Percentiles rank a stretch among this genome's conserved stretches.
Evolutionary conservation across 2,797 vertebrate species (phyloP).

Genomic region (Centropyge bicolor): DNA sequence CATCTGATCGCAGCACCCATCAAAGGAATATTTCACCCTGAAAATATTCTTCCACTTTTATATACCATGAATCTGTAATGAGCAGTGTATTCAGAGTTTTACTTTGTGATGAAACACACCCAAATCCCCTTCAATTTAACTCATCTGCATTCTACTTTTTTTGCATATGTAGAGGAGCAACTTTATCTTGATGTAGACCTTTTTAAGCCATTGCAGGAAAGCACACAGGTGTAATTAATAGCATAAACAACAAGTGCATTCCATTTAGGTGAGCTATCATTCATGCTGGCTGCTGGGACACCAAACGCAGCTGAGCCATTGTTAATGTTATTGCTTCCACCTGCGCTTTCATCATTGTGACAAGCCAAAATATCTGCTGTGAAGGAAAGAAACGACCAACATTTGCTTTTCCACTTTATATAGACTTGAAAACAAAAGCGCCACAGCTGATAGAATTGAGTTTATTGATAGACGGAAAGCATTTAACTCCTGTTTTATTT

Average conservation of each 20-base stretch:
- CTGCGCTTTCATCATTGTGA: slow-evolving; percentile 1
- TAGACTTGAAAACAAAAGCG: not conserved
- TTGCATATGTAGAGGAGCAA: not conserved
- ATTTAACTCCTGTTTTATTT: not conserved
- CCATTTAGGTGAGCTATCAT: slow-evolving; percentile 3
- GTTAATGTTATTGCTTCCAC: slow-evolving; percentile 13
- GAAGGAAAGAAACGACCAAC: not conserved
- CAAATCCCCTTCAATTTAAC: not conserved
- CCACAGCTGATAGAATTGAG: not conserved
- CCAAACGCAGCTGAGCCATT: not conserved
- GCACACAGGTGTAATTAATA: not conserved
- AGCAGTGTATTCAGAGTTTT: slow-evolving; percentile 3
- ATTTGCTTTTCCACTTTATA: not conserved
- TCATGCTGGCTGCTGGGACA: not conserved
- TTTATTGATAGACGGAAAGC: not conserved
- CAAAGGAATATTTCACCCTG: slow-evolving; percentile 52
- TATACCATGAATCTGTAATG: slow-evolving; percentile 41
- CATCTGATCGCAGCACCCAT: slow-evolving; percentile 46
- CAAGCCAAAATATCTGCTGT: not conserved
- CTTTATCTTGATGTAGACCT: not conserved
- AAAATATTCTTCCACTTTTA: slow-evolving; percentile 40
- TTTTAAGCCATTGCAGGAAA: not conserved
- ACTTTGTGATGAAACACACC: slow-evolving; percentile 14
- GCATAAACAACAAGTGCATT: not conserved
- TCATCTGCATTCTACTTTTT: not conserved